phyloP scores from a whole-genome alignment of 1,140 invertebrate species.

The Elysia chlorotica region DNA sequence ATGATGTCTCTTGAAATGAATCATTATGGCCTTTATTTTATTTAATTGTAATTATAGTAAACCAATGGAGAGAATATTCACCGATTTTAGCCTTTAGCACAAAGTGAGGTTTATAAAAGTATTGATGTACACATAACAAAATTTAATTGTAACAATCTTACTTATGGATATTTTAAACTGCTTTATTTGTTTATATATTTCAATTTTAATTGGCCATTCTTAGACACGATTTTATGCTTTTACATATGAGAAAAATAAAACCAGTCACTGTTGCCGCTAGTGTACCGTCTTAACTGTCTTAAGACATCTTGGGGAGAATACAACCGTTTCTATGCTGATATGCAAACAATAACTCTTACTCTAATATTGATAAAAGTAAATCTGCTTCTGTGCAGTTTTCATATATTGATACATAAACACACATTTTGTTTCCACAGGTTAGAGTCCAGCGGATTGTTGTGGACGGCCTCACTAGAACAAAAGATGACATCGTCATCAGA shows the following conservation, averaged over 20 bases:
- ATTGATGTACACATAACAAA: no score
- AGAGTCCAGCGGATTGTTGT: conserved; percentile 79
- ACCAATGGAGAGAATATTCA: no score
- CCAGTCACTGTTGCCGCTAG: neutral
- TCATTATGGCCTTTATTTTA: no score
- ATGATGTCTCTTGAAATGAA: no score
- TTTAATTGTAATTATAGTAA: no score
- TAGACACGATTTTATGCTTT: neutral
- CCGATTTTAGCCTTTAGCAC: no score
- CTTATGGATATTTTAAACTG: no score
- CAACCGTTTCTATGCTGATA: neutral
- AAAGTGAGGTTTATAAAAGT: no score
- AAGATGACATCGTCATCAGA: conserved; percentile 79
- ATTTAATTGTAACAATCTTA: no score
- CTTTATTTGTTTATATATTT: no score
- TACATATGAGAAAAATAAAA: neutral
- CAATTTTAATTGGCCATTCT: neutral
- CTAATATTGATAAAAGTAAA: neutral
- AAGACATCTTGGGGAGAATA: neutral
- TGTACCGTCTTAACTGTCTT: neutral
- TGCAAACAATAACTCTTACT: no score
- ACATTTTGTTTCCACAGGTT: conserved; percentile 58
- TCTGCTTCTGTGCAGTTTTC: neutral
- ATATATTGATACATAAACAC: neutral
- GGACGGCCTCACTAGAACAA: conserved; percentile 80